phyloP scores from a whole-genome alignment of 1,140 invertebrate species.

The Aradophagus sp. region DNA sequence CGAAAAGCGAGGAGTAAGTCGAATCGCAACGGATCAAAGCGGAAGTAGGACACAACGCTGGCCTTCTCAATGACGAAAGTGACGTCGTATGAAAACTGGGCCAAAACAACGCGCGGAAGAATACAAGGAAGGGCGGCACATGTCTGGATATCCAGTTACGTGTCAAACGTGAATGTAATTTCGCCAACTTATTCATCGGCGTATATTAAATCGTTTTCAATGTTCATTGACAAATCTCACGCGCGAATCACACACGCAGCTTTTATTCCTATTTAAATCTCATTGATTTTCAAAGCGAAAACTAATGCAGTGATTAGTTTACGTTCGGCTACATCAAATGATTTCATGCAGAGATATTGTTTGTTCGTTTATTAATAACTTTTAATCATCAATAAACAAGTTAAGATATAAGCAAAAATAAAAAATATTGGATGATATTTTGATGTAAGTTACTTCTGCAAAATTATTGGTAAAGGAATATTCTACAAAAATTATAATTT shows the following conservation, averaged over 20 bases:
- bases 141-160: constrained; percentile 42
- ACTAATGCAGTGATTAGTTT: no score
- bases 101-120: constrained; percentile 57
- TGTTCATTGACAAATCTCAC: constrained; percentile 38
- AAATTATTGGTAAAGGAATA: no score
- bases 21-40: constrained; percentile 43
- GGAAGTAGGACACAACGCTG: constrained; percentile 67
- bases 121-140: constrained; percentile 47
- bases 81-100: constrained; percentile 69
- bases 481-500: no score
- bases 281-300: no score
- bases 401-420: no score
- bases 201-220: constrained; percentile 28
- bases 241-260: not conserved
- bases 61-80: constrained; percentile 70
- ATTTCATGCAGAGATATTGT: no score
- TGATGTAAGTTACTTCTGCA: no score
- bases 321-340: no score
- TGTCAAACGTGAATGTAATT: constrained; percentile 37
- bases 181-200: constrained; percentile 29
- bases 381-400: no score
- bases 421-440: no score
- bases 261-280: constrained; percentile 15
- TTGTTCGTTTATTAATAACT: no score
- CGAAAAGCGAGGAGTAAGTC: constrained; percentile 40